Evolutionary conservation across 2,113 vertebrate species (phyloP), one percentile per base, ranked within the genome.

Genomic region (Hystrix cristata): DNA sequence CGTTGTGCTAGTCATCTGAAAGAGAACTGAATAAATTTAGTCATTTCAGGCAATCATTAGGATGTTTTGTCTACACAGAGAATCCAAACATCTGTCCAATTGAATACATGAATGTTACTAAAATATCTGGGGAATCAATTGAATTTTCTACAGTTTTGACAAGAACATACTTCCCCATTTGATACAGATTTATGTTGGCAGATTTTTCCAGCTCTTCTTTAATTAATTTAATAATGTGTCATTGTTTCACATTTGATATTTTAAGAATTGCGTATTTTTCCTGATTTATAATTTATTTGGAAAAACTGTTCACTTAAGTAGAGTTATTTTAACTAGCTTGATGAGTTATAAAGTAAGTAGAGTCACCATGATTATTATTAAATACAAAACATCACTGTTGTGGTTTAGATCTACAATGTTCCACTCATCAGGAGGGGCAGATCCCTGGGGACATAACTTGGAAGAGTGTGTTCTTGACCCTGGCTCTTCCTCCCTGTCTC

Each of bases 51-150:
- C 53, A 60, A 2, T 34, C 67, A 67, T 65, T 93, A 38, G 27
- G 19, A 38, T 95, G 78, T 97, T 97, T 95, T 92, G 91, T 97
- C 97, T 98, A 34, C 55, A 60, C 25, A 55, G 67, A 67, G 51
- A 97, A 59, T 86, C 51, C 60, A 96, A 94, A 96, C 85, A 94
- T 95, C 90, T 97, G 92, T 88, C 71, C 21, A 82, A 90, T 48
- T 90, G 84, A 87, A 87, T 71, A 51, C 84, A 46, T 87, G 59
- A 95, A 94, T 92, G 19, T 59, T 94, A 74, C n/a, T 92, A 82
- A 96, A 95, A 90, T 95, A 97, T 78, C 48, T 71, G 23, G 55
- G 91, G 27, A 88, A 65, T 51, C 14, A 64, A 91, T 14, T 82
- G 69, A 57, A 23, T 34, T 53, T 48, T 95, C 96, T 83, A 23